Percentiles rank a stretch among this genome's conserved stretches.
These are phyloP conservation scores for Melanostigma gelatinosum DNA, from an alignment of 2,113 vertebrate species.

Conservation along the genomic window DNA sequence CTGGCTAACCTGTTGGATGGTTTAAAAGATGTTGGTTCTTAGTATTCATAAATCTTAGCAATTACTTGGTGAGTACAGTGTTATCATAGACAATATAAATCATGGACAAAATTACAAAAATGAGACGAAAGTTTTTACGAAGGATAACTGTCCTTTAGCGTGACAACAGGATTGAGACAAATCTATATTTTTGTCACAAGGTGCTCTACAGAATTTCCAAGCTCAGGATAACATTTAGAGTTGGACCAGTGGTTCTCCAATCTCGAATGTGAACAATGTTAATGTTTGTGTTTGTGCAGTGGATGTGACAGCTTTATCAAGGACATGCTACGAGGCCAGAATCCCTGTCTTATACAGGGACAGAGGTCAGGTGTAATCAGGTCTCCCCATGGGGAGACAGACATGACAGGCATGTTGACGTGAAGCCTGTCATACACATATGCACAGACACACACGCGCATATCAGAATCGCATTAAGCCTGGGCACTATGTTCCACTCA, in stretches of 20 bases:
- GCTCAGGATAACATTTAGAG: conserved; percentile 29
- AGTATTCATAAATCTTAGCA: neutral
- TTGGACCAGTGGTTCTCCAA: conserved; percentile 12
- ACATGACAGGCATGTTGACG: no score
- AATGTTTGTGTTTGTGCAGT: neutral
- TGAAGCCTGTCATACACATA: conserved; percentile 41
- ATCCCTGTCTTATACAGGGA: conserved; percentile 27
- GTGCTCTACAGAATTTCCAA: neutral
- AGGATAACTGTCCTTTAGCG: neutral
- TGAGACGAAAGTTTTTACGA: neutral
- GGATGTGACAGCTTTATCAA: conserved; percentile 48
- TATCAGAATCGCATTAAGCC: conserved; percentile 51
- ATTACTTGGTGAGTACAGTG: neutral
- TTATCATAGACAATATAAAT: neutral
- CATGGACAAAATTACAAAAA: neutral
- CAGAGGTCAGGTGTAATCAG: conserved; percentile 50
- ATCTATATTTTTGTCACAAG: conserved; percentile 14
- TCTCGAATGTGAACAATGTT: conserved; percentile 10
- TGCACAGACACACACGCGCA: conserved; percentile 24
- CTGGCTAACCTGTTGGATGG: neutral
- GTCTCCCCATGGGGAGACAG: conserved; percentile 17
- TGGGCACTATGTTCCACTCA: conserved; percentile 43
- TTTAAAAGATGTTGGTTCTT: neutral
- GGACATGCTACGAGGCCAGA: conserved; percentile 21
- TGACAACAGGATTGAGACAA: conserved; percentile 16